Evolutionary conservation across 2,113 vertebrate species (phyloP), one percentile per base, ranked within the genome.

Genomic region (Dipodomys merriami): DNA sequence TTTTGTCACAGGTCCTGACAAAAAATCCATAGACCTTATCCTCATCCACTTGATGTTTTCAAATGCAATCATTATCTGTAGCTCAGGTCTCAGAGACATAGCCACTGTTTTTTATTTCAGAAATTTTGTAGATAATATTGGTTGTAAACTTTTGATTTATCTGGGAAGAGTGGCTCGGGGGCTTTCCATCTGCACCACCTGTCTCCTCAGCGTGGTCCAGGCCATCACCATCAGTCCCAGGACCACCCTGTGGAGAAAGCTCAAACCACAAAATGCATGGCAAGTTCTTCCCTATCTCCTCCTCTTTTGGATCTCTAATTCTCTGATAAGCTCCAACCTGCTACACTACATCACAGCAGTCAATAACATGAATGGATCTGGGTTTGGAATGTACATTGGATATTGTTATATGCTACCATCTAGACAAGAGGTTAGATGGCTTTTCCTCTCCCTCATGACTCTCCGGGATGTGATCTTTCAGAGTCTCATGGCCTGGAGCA

Each of bases 221-320:
- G 57, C 65, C 46, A 4, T 83, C 69, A 72, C 71, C 71, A 35
- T 73, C 35, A 68, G 71, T 25, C 29, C 77, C 30, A 68, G 86
- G 44, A 78, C 18, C 86, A 39, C 44, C 1, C 12, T 22, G 4
- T 73, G 57, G 77, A 46, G 44, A 30, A 89, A 92, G 33, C 81
- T 72, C 57, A 71, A 67, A 46, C 44, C 33, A 22, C 8, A 1
- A 25, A 57, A 46, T 69, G 1, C 30, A 44, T 2, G 57, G 39
- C 86, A 96, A 33, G 12, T 93, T 19, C 67, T 91, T 76, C 39
- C 27, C 18, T 89, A 9, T 60, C 67, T 68, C 12, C 10, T 79
- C 11, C 19, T 80, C 46, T 80, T 13, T 23, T 86, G 84, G 35
- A 2, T 76, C 27, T 9, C 30, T 6, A 71, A 23, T 8, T 10